These are phyloP conservation scores for Hedychridium roseum DNA, from an alignment of 2,888 invertebrate species.

Conservation along the genomic window DNA sequence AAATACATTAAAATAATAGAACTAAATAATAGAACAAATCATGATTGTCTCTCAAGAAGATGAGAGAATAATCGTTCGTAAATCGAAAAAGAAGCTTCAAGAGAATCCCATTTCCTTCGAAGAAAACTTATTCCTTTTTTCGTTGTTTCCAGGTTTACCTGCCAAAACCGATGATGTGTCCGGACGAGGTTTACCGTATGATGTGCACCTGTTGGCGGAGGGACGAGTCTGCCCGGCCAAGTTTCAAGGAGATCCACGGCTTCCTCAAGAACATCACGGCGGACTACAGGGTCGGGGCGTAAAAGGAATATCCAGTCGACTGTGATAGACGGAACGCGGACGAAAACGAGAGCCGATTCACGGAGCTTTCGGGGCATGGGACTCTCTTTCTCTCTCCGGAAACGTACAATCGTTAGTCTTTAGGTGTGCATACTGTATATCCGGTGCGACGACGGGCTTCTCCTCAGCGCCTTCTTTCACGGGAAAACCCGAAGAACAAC, in stretches of 20 bases:
- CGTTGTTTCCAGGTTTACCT: slow-evolving; percentile 65
- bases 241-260: slow-evolving; percentile 74
- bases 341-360: slow-evolving; percentile 9
- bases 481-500: no score
- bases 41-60: background rate
- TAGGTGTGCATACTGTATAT: no score
- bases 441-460: no score
- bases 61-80: no score
- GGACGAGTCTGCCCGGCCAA: slow-evolving; percentile 69
- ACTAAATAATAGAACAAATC: no score
- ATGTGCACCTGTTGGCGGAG: slow-evolving; percentile 77
- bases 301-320: slow-evolving; percentile 46
- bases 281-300: slow-evolving; percentile 65
- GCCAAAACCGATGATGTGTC: slow-evolving; percentile 80
- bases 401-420: slow-evolving; percentile 55
- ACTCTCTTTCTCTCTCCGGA: slow-evolving; percentile 22
- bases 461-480: no score
- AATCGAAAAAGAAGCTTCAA: no score
- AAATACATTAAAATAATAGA: no score
- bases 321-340: slow-evolving; percentile 47
- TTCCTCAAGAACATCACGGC: slow-evolving; percentile 72
- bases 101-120: slow-evolving; percentile 19
- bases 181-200: slow-evolving; percentile 77
- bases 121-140: background rate
- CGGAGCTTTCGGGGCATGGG: slow-evolving; percentile 1